These are phyloP conservation scores for Cossypha caffra DNA, from an alignment of 2,797 vertebrate genomes.

Conservation along the genomic window DNA sequence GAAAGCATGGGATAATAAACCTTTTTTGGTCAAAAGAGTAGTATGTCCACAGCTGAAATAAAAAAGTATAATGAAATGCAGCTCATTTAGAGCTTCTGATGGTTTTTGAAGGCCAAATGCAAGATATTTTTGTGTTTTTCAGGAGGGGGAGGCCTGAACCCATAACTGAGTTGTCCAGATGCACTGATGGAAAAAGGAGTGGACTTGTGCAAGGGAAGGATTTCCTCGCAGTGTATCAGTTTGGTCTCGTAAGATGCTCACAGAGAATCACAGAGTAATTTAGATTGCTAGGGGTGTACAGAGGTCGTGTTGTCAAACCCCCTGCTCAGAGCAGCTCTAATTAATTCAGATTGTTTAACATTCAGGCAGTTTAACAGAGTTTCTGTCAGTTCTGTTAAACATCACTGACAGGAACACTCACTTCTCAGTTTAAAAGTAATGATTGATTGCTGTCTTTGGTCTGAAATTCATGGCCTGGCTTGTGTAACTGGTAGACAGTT, in stretches of 20 bases:
- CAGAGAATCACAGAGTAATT: neutral
- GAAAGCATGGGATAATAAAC: neutral
- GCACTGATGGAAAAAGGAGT: neutral
- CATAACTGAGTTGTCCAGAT: neutral
- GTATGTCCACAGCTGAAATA: neutral
- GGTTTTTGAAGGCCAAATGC: neutral
- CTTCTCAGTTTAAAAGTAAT: neutral
- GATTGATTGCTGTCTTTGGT: neutral
- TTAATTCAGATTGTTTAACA: neutral
- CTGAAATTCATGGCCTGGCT: neutral
- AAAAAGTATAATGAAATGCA: neutral
- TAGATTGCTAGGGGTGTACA: neutral
- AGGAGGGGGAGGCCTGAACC: neutral
- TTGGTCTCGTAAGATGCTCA: neutral
- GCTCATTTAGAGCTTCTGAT: neutral
- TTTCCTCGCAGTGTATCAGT: neutral
- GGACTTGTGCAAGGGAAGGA: neutral
- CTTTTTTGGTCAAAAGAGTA: neutral
- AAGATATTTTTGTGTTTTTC: neutral
- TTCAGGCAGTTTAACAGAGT: neutral
- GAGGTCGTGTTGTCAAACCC: neutral
- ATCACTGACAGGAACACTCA: neutral
- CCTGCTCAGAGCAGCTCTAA: neutral
- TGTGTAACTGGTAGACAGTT: neutral
- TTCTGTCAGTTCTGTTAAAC: neutral